Evolutionary conservation across 2,888 invertebrate genomes (phyloP), one percentile per base, ranked within the genome.

Genomic region (Empis livida): DNA sequence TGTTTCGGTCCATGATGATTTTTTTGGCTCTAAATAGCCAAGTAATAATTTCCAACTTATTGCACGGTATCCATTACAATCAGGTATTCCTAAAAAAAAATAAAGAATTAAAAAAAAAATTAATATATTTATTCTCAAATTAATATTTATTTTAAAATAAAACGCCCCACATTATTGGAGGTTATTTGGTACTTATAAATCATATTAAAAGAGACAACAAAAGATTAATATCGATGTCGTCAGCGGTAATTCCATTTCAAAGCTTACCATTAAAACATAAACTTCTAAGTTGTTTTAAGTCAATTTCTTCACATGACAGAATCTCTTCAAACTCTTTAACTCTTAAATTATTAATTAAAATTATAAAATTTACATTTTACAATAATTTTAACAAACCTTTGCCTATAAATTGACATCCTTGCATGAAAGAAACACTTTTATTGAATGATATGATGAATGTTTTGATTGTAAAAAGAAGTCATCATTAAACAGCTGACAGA

Each of bases 31-130:
- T 52, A 95, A 71, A 63, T 94, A 95, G 60, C 89, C 84, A 32
- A 95, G 71, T 44, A 95, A 70, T 16, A 94, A 71, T 70, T 86
- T 88, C 94, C 95, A 95, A 56, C 90, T 88, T 38, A 88, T 64
- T 0, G 93, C 78, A 45, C 94, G 74, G 50, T 83, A 73, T 1
- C 90, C 87, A 55, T 81, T 82, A 57, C 88, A 89, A 63, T 92
- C 92, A 2, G 93, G 92, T 57, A 93, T 82, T 45, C 93, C 92
- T 91, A 58, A 48, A 48, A 56, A 39, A n/a, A 40, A n/a, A n/a
- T n/a, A n/a, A n/a, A n/a, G 20, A 5, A 20, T 20, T 5, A 5
- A 20, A 32, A 32, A 32, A 32, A 32, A 32, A 32, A 32, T 32
- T 32, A 32, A 32, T 32, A 32, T 13, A 32, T 5, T 35, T 5